Base-by-base conservation (phyloP, 2,113 vertebrate genomes). In the Peromyscus maniculatus region DNA sequence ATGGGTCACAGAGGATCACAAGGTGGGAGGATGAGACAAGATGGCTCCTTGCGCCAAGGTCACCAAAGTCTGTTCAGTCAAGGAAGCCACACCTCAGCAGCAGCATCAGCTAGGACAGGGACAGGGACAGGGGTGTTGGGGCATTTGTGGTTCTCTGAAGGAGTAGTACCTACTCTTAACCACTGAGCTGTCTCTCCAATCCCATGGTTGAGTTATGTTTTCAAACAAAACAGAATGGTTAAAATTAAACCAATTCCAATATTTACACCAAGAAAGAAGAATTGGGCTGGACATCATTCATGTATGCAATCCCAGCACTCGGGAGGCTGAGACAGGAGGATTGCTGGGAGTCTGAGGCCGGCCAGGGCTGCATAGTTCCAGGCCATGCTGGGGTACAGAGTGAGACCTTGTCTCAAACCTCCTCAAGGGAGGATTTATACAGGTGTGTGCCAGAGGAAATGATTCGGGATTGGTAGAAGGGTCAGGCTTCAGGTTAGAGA, bases 11-110 rank as follows among this genome's bases (percentile, higher is more conserved):
- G 24, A 11, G 19, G n/a, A 2, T 39, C 43, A 49, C 75, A 78
- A 78, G 26, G 74, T 46, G 24, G 5, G 13, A 8, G 26, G 16
- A 28, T 49, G 12, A 15, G 75, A 5, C 75, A 78, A 7, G 12
- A 3, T 49, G 13, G 46, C 43, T 28, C 26, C 12, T 26, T 16
- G 13, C 0, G 0, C 5, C 46, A 31, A 78, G 4, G 12, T 49
- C 26, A 78, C 22, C 75, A 49, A 49, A 28, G 13, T 49, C 75
- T 77, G 15, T 21, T 28, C 26, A 17, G 75, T 31, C 2, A 8
- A 31, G 24, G 39, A 77, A 46, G 43, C 0, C 24, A 43, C 24
- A 43, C 5, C 75, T 78, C 74, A 46, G 74, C 39, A 28, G 39
- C 26, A 0, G 75, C 43, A 43, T 43, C 43, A 43, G 43, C 43